Conservation (phyloP, 2,113 vertebrate species). For the Ophiodon elongatus region DNA sequence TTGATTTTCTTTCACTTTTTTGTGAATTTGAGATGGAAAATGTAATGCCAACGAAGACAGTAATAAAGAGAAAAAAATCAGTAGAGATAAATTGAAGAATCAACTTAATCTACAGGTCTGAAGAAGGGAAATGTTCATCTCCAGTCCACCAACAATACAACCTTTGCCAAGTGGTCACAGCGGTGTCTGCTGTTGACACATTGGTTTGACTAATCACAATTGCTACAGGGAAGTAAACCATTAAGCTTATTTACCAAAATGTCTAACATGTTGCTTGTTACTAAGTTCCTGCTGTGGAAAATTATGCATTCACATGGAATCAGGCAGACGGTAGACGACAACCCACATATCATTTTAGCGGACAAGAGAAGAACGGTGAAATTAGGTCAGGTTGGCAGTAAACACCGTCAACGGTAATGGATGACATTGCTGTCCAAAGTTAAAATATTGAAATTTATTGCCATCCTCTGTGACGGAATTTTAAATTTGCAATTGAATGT, state of each 20-base stretch:
- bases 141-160: not conserved
- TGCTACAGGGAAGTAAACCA: not conserved
- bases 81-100: not conserved
- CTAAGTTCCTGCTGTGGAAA: conserved; percentile 44
- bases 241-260: not conserved
- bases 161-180: not conserved
- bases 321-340: not conserved
- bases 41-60: not conserved
- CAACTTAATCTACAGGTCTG: not conserved
- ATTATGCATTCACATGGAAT: not conserved
- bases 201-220: not conserved
- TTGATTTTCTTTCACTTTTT: not conserved
- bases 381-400: too few relatives aligned
- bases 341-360: not conserved
- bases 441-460: not conserved
- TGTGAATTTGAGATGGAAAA: not conserved
- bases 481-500: not conserved
- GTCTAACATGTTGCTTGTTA: not conserved
- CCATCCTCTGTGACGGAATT: not conserved
- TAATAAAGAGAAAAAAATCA: not conserved
- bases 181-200: not conserved
- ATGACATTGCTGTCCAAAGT: too few relatives aligned
- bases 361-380: too few relatives aligned
- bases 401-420: too few relatives aligned
- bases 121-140: not conserved